These are phyloP conservation scores for Zele albiditarsus DNA, from an alignment of 2,888 invertebrate species.

Conservation along the genomic window DNA sequence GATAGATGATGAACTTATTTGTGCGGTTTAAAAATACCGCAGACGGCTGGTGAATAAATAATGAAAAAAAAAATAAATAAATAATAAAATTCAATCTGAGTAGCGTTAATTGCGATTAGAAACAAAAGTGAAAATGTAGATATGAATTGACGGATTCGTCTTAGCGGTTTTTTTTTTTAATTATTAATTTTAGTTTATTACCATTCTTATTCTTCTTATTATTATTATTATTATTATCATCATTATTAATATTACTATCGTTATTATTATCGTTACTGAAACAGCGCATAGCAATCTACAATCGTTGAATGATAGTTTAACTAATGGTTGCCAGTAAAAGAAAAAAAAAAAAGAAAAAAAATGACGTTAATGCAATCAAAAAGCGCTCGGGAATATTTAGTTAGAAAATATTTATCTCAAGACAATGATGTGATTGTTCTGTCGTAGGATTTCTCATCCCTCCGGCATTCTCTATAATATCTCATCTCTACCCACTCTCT, in stretches of 20 bases:
- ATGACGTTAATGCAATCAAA: background rate
- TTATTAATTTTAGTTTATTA: constrained; percentile 8
- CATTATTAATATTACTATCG: background rate
- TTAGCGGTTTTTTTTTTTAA: constrained; percentile 22
- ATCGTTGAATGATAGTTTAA: background rate
- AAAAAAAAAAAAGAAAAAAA: background rate
- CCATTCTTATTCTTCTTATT: too few relatives aligned
- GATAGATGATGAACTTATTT: constrained; percentile 4
- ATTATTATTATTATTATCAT: background rate
- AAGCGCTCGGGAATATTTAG: constrained; percentile 4
- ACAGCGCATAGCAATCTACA: background rate
- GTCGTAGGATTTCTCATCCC: background rate
- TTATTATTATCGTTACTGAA: constrained; percentile 6
- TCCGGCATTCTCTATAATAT: background rate
- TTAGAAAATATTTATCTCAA: background rate
- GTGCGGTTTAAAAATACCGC: background rate
- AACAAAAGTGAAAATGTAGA: background rate
- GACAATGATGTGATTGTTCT: constrained; percentile 8
- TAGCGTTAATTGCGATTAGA: background rate
- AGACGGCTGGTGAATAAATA: background rate
- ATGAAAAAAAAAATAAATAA: background rate
- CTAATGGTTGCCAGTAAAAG: background rate
- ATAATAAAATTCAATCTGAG: background rate
- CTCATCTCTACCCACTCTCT: constrained; percentile 13
- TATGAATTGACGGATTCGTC: constrained; percentile 10